Evolutionary conservation across 2,797 vertebrate genomes (phyloP), one percentile per base, ranked within the genome.

Genomic region (Luscinia megarhynchos): DNA sequence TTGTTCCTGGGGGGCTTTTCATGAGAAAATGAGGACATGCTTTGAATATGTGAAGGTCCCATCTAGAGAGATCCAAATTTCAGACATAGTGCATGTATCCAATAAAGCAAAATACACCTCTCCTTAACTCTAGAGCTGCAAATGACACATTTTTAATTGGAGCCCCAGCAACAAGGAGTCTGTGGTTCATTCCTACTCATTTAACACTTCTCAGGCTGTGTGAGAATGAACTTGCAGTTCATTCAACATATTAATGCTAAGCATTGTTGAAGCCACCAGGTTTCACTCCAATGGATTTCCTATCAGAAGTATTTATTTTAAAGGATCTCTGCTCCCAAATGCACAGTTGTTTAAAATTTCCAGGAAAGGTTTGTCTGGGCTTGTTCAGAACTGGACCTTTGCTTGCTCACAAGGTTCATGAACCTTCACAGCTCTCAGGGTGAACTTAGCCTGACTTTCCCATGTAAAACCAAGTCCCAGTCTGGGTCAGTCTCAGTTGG

Each of bases 361-460:
- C 69, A 5, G 66, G 53, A 59, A 36, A 88, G 1, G 0, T 38
- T 91, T 94, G 48, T 62, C 48, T 43, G n/a, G 36, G 69, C 45
- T 62, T 40, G 11, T 40, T 94, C 62, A 29, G 66, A 78, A 27
- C 59, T 40, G 79, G 87, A 62, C 26, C 54, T 64, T 75, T 84
- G 77, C 78, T 93, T 64, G 11, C 21, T 66, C 51, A 9, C 41
- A 43, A 90, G 76, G 88, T 95, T 94, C 91, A 81, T 84, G 94
- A 97, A 96, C 94, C 91, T 93, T 92, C 87, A 66, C 93, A 94
- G 13, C 64, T 91, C 91, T 94, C 77, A 46, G 76, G 29, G 54
- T 91, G 89, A 96, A 91, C 92, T 89, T 78, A 6, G 50, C 70
- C 82, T 94, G 84, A 87, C 73, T 94, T 95, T 92, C 70, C 83